Evolutionary conservation across 2,113 vertebrate species (phyloP), one percentile per base, ranked within the genome.

Genomic region (Oriolus oriolus): DNA sequence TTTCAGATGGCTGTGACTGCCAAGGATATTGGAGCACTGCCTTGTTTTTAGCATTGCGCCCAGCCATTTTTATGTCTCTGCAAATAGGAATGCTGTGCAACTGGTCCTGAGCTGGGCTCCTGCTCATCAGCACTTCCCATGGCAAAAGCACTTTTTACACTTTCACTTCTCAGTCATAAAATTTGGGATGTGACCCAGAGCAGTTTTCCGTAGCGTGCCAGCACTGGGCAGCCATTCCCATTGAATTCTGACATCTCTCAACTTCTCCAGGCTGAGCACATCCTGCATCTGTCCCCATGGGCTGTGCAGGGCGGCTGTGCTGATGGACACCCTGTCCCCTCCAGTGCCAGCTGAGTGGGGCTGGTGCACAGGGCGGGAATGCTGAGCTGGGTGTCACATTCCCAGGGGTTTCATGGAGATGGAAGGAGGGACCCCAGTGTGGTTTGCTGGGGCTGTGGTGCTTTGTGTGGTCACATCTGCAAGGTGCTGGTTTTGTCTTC

Each of bases 371-470:
- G 69, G 33, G 2, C 17, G 9, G 15, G 15, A 35, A 15, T 6
- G 7, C 18, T 74, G 54, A 6, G 19, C 47, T 69, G 65, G 44
- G 7, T 39, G n/a, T 45, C 28, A 15, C 26, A 23, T 73, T 69
- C 17, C 26, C 6, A 9, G 9, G 22, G 39, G 1, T 54, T 68
- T 64, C 39, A 28, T 0, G 0, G 37, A 1, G 3, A 1, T 57
- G 37, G 30, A 37, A 49, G 49, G 5, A 57, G 10, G 27, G 16
- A 21, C 2, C 35, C 30, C 74, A 31, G 11, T 0, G 0, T 42
- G 59, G 6, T 39, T 53, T 76, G 13, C 31, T 39, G 44, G 22
- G 42, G 5, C 37, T 61, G 23, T n/a, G n/a, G 31, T 57, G 11
- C 28, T 57, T n/a, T n/a, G 11, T 27, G 13, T 33, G 59, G 9